These are phyloP conservation scores for Otolemur garnettii DNA, from an alignment of 2,113 vertebrate genomes.

Conservation along the genomic window DNA sequence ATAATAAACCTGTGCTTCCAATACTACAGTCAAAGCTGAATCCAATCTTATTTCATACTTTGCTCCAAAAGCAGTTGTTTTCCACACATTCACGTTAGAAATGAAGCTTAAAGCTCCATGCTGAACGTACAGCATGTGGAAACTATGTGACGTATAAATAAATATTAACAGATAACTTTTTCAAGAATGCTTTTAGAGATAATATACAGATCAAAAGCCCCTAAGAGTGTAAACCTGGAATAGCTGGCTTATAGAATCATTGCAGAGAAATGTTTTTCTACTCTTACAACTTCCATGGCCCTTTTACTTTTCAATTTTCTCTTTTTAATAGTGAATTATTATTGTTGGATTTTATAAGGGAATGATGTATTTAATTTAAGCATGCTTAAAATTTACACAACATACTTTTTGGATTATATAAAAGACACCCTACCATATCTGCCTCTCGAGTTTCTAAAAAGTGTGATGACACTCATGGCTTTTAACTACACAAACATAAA, in stretches of 20 bases:
- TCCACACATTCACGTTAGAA: not conserved
- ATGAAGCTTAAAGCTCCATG: conserved; percentile 36
- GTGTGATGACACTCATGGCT: not conserved
- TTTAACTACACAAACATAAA: not conserved
- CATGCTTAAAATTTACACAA: not conserved
- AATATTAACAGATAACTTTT: not conserved
- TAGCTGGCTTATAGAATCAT: not conserved
- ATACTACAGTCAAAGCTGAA: not conserved
- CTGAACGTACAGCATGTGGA: not conserved
- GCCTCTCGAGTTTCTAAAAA: not conserved
- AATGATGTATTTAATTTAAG: not conserved
- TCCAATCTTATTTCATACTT: conserved; percentile 2
- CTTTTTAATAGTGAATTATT: not conserved
- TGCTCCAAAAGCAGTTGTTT: conserved; percentile 23
- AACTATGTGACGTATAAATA: not conserved
- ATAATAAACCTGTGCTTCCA: not conserved
- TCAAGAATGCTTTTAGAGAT: not conserved
- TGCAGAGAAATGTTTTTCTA: not conserved
- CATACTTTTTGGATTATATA: not conserved
- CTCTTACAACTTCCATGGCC: not conserved
- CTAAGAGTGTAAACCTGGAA: not conserved
- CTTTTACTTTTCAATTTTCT: not conserved
- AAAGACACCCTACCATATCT: not conserved
- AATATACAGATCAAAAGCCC: not conserved
- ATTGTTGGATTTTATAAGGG: not conserved